phyloP scores from a whole-genome alignment of 2,113 vertebrate species.

The Tinamus guttatus region DNA sequence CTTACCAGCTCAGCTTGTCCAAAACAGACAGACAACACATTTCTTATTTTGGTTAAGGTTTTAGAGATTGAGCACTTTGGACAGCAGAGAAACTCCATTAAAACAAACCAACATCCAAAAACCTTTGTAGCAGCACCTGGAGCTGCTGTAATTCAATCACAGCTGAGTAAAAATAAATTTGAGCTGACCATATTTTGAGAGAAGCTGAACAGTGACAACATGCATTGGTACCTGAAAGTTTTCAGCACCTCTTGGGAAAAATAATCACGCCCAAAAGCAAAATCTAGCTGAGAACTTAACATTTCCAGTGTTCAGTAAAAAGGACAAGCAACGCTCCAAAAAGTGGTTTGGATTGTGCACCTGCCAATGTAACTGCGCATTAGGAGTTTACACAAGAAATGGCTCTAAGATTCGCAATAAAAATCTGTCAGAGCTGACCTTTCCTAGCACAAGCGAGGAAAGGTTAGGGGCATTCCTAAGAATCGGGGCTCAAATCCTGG shows the following conservation, averaged over 20 bases:
- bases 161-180: not conserved
- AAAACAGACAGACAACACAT: not conserved
- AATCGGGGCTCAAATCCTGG: not conserved
- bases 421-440: not conserved
- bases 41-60: not conserved
- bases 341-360: not conserved
- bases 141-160: not conserved
- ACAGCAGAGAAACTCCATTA: not conserved
- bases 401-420: not conserved
- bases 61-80: not conserved
- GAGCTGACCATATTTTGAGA: not conserved
- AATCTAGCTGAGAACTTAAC: not conserved
- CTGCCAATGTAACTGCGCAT: not conserved
- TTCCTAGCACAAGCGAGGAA: not conserved
- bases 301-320: accelerated
- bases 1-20: not conserved
- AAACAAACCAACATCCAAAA: not conserved
- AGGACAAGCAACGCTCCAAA: not conserved
- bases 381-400: not conserved
- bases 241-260: not conserved
- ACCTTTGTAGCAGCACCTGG: not conserved
- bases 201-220: not conserved
- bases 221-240: not conserved
- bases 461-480: not conserved
- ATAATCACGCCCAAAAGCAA: not conserved